Evolutionary conservation across 2,888 invertebrate species (phyloP).

Genomic region (Peribatodes rhomboidaria): DNA sequence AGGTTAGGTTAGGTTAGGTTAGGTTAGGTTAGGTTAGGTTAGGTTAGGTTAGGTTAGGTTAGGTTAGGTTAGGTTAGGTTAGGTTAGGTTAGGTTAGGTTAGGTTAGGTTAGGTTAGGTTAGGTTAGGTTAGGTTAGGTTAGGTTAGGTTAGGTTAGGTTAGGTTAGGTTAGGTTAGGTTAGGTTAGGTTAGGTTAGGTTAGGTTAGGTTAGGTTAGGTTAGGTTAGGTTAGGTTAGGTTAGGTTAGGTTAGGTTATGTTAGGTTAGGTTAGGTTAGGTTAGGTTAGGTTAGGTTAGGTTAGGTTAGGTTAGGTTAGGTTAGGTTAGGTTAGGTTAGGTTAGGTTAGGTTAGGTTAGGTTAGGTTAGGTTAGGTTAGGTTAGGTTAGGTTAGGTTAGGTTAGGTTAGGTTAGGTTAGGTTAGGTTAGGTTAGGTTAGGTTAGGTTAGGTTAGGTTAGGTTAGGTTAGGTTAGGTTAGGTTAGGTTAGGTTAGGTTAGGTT

Average conservation of each 20-base stretch:
- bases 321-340: conserved; percentile 2
- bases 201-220: neutral
- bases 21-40: no score
- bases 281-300: conserved; percentile 1
- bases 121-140: conserved; percentile 1
- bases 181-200: conserved; percentile 1
- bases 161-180: conserved; percentile 1
- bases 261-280: conserved; percentile 1
- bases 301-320: conserved; percentile 2
- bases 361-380: conserved; percentile 3
- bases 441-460: conserved; percentile 3
- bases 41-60: conserved; percentile 1
- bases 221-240: neutral
- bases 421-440: conserved; percentile 1
- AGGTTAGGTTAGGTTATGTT: no score
- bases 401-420: conserved; percentile 3
- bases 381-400: conserved; percentile 3
- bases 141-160: conserved; percentile 1
- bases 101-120: conserved; percentile 1
- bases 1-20: no score
- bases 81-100: neutral
- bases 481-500: conserved; percentile 1
- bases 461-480: conserved; percentile 2
- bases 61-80: conserved; percentile 1
- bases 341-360: conserved; percentile 3